phyloP scores from a whole-genome alignment of 2,888 invertebrate genomes.

The Mamestra brassicae region DNA sequence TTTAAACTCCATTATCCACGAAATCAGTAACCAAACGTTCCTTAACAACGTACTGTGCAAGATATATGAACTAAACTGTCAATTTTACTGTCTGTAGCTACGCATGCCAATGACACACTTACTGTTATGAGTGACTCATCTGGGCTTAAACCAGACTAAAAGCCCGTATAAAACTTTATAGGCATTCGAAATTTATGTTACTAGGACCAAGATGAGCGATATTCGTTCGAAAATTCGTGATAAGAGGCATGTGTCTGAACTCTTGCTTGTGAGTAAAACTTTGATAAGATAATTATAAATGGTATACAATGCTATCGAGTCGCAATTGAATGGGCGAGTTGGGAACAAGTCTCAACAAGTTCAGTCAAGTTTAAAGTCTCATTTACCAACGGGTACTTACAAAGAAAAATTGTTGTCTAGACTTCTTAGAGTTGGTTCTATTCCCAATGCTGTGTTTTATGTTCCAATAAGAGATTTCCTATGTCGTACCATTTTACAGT shows the following conservation, averaged over 20 bases:
- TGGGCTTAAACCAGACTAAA: slow-evolving; percentile 20
- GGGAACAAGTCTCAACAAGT: slow-evolving; percentile 46
- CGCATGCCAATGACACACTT: slow-evolving; percentile 39
- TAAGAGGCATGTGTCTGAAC: slow-evolving; percentile 47
- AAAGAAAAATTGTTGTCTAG: slow-evolving; percentile 1
- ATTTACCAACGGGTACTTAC: slow-evolving; percentile 20
- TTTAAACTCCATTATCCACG: slow-evolving; percentile 25
- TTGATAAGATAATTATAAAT: slow-evolving; percentile 56
- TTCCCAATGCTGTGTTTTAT: not conserved
- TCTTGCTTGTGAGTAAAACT: slow-evolving; percentile 44
- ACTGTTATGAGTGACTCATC: slow-evolving; percentile 11
- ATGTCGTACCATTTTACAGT: not conserved
- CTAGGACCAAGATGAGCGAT: slow-evolving; percentile 29
- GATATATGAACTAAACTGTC: slow-evolving; percentile 28
- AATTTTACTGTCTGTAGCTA: slow-evolving; percentile 34
- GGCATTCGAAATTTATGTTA: slow-evolving; percentile 25
- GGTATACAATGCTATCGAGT: slow-evolving; percentile 46
- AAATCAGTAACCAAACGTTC: slow-evolving; percentile 17
- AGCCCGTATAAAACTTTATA: slow-evolving; percentile 42
- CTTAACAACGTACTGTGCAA: slow-evolving; percentile 7
- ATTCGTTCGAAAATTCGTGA: slow-evolving; percentile 54
- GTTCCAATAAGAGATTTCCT: not conserved
- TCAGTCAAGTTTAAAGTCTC: slow-evolving; percentile 31
- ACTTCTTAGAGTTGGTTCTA: not conserved
- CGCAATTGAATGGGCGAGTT: slow-evolving; percentile 46